These are phyloP conservation scores for Catocala nupta DNA, from an alignment of 2,888 invertebrate species.

Conservation along the genomic window DNA sequence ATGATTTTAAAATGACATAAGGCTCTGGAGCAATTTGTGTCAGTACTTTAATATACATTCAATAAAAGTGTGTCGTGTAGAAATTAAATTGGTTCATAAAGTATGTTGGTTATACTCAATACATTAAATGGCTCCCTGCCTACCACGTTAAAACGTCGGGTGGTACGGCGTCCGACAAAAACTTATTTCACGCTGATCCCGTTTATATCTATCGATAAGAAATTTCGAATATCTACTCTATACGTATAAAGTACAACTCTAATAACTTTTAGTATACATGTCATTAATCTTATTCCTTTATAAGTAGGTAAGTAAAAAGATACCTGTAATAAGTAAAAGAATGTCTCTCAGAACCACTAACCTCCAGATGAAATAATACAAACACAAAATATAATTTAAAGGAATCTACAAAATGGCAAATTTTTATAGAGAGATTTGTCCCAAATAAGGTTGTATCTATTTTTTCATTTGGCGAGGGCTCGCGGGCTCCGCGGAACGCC, in stretches of 20 bases:
- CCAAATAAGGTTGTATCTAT: constrained; percentile 79
- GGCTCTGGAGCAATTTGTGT: constrained; percentile 6
- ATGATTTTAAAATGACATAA: constrained; percentile 12
- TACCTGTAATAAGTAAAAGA: constrained; percentile 3
- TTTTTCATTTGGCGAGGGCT: constrained; percentile 75
- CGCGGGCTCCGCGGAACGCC: constrained; percentile 73
- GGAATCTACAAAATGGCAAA: constrained; percentile 62
- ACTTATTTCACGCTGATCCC: constrained; percentile 14
- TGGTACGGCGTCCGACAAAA: neutral
- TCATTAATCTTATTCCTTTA: neutral
- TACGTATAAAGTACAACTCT: neutral
- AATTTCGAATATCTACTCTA: constrained; percentile 10
- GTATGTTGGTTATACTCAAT: constrained; percentile 13
- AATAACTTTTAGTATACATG: constrained; percentile 16
- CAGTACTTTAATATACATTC: constrained; percentile 2
- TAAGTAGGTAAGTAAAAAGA: neutral
- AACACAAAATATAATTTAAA: constrained; percentile 52
- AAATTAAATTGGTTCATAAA: constrained; percentile 18
- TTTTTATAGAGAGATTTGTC: constrained; percentile 77
- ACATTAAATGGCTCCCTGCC: constrained; percentile 12
- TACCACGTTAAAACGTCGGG: constrained; percentile 4
- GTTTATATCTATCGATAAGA: constrained; percentile 23
- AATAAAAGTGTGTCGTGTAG: constrained; percentile 5
- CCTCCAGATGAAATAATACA: constrained; percentile 48
- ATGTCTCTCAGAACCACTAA: constrained; percentile 22